A percentile compares a stretch with the other conserved stretches of the same genome.
These are phyloP conservation scores for Cloeon dipterum DNA, from an alignment of 2,888 invertebrate genomes.

Conservation along the genomic window DNA sequence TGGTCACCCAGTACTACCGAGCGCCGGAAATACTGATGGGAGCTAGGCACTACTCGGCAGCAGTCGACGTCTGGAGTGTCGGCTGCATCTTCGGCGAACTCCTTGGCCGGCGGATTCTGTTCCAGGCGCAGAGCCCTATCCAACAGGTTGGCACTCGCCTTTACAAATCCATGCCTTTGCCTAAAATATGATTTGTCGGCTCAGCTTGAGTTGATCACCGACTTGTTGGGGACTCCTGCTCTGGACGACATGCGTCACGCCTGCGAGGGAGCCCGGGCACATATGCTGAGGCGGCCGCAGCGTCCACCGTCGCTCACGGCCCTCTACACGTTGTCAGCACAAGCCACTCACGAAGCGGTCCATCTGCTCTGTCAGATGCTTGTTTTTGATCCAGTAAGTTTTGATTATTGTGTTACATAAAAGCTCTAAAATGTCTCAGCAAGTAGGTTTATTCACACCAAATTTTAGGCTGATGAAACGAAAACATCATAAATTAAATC, in stretches of 20 bases:
- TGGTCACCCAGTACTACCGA: constrained; percentile 98
- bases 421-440: constrained; percentile 1
- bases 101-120: constrained; percentile 81
- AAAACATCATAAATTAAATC: not conserved
- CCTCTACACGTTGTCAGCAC: constrained; percentile 74
- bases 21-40: constrained; percentile 99
- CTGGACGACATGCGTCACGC: constrained; percentile 92
- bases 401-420: too few relatives aligned
- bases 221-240: constrained; percentile 86
- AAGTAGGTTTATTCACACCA: not conserved
- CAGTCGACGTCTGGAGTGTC: constrained; percentile 98
- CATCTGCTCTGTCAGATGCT: constrained; percentile 94
- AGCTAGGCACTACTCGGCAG: constrained; percentile 85
- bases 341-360: constrained; percentile 94
- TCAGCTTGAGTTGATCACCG: constrained; percentile 93
- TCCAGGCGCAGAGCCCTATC: constrained; percentile 95
- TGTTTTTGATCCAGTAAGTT: constrained; percentile 88
- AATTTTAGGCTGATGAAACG: too few relatives aligned
- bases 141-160: constrained; percentile 45
- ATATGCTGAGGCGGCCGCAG: constrained; percentile 70
- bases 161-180: too few relatives aligned
- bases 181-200: too few relatives aligned
- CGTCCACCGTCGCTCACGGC: constrained; percentile 74
- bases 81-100: constrained; percentile 99
- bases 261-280: constrained; percentile 82